These are phyloP conservation scores for Zosterops pallidus DNA, from an alignment of 2,113 vertebrate species.

Conservation along the genomic window DNA sequence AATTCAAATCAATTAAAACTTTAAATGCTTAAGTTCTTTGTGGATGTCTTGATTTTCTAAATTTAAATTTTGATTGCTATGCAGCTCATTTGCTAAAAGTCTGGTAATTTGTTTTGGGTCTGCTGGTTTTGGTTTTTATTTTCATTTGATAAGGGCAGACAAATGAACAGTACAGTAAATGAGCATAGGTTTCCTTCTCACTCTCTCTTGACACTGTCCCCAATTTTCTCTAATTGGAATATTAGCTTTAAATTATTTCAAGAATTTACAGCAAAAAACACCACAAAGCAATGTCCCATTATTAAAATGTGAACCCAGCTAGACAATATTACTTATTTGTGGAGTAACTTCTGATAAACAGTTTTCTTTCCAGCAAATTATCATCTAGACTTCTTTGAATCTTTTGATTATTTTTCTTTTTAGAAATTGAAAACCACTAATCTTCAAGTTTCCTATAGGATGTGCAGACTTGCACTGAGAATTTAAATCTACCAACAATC, in stretches of 20 bases:
- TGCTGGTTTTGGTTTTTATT: not conserved
- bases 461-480: not conserved
- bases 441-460: not conserved
- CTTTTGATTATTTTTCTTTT: not conserved
- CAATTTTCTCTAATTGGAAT: not conserved
- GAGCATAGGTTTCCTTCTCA: not conserved
- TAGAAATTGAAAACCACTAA: not conserved
- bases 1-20: not conserved
- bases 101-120: not conserved
- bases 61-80: not conserved
- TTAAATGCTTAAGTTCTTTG: not conserved
- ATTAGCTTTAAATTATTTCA: not conserved
- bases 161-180: not conserved
- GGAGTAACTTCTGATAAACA: constrained; percentile 47
- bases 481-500: not conserved
- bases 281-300: constrained; percentile 20
- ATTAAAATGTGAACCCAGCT: constrained; percentile 66
- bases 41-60: not conserved
- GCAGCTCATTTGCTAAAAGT: not conserved
- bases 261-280: not conserved
- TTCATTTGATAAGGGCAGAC: not conserved
- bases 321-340: constrained; percentile 41
- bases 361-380: constrained; percentile 72
- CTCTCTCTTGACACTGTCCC: not conserved
- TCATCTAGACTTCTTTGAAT: constrained; percentile 70